Evolutionary conservation across 1,140 invertebrate species (phyloP).

Genomic region (Hyles euphorbiae): DNA sequence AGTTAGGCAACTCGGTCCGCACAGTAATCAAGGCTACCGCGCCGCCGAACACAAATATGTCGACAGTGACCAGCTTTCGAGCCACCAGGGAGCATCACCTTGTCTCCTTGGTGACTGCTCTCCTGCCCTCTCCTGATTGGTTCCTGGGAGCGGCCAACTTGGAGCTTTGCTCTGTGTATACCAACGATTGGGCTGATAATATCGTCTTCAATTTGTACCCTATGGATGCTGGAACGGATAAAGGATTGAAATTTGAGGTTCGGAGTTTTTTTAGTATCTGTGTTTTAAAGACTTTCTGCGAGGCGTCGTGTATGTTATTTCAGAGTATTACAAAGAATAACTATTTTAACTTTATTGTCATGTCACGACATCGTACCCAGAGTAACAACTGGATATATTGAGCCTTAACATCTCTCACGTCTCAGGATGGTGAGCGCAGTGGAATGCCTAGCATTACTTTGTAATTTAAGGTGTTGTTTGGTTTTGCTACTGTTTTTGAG

Average conservation of each 20-base stretch:
- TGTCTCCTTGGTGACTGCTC: slow-evolving; percentile 48
- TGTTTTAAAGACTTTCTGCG: too few species aligned
- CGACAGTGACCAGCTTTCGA: slow-evolving; percentile 46
- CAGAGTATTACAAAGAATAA: too few species aligned
- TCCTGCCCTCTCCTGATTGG: slow-evolving; percentile 64
- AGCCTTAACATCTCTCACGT: too few species aligned
- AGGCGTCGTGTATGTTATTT: too few species aligned
- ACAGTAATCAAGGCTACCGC: slow-evolving; percentile 58
- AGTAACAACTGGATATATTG: too few species aligned
- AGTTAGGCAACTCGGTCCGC: slow-evolving; percentile 49
- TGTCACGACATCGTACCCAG: too few species aligned
- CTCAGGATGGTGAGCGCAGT: too few species aligned
- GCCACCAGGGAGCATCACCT: slow-evolving; percentile 43
- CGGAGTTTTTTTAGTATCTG: too few species aligned
- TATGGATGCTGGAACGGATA: slow-evolving; percentile 62
- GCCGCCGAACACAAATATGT: slow-evolving; percentile 40
- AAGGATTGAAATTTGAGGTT: slow-evolving; percentile 54
- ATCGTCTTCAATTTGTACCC: slow-evolving; percentile 56
- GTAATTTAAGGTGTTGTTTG: too few species aligned
- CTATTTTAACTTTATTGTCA: too few species aligned
- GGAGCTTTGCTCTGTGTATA: slow-evolving; percentile 47
- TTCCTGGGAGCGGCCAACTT: slow-evolving; percentile 60
- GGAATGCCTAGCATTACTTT: too few species aligned
- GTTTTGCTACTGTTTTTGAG: too few species aligned
- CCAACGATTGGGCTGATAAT: slow-evolving; percentile 42